These are phyloP conservation scores for Alethe castanea DNA, from an alignment of 2,113 vertebrate species.

Conservation along the genomic window DNA sequence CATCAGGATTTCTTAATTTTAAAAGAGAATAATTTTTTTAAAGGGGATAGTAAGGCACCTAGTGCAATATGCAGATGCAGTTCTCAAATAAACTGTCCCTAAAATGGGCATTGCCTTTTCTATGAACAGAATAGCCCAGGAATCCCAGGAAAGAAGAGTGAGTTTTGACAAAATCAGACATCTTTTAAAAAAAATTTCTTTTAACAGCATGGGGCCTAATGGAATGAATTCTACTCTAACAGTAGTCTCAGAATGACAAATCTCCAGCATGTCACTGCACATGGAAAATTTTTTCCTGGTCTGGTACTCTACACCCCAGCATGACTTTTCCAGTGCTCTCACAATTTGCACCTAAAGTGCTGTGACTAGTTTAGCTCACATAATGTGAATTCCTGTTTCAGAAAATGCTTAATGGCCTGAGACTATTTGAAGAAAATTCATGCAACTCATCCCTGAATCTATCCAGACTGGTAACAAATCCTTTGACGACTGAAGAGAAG, in stretches of 20 bases:
- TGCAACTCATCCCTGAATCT: neutral
- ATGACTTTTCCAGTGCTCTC: neutral
- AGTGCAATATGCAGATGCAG: neutral
- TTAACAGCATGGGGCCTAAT: neutral
- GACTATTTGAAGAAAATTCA: neutral
- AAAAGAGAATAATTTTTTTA: neutral
- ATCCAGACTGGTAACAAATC: neutral
- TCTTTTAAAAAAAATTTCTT: neutral
- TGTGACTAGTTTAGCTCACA: neutral
- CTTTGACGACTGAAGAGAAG: neutral
- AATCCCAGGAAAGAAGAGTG: neutral
- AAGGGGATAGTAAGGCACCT: neutral
- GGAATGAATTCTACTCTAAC: neutral
- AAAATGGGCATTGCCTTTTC: neutral
- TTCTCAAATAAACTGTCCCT: neutral
- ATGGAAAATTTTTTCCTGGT: neutral
- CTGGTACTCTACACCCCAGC: neutral
- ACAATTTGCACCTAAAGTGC: neutral
- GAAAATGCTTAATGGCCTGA: neutral
- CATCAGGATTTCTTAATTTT: neutral
- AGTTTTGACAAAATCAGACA: neutral
- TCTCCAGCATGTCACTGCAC: neutral
- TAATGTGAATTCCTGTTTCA: neutral
- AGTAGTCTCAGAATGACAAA: neutral
- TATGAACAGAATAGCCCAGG: neutral